phyloP scores from a whole-genome alignment of 1,140 invertebrate genomes.

The Spodoptera frugiperda region DNA sequence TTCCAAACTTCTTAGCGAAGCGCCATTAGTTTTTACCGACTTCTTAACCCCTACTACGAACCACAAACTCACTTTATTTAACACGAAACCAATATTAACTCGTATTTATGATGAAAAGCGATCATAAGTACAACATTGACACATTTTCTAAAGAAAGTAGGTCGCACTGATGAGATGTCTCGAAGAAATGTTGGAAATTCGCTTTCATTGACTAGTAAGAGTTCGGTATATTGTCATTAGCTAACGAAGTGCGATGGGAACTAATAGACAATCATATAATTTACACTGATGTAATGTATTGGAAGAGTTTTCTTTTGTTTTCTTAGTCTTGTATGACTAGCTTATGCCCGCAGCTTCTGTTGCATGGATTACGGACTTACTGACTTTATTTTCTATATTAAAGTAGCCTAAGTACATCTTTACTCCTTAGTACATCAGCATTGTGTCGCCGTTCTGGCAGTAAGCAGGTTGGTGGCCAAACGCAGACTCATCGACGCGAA shows the following conservation, averaged over 20 bases:
- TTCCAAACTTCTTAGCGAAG: slow-evolving; percentile 1
- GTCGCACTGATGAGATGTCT: slow-evolving; percentile 63
- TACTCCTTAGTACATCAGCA: too few relatives aligned
- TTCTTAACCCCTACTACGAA: background rate
- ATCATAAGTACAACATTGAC: slow-evolving; percentile 49
- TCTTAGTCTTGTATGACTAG: too few relatives aligned
- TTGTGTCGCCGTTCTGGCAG: too few relatives aligned
- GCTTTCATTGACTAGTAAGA: slow-evolving; percentile 55
- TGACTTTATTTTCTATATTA: too few relatives aligned
- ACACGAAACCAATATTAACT: slow-evolving; percentile 23
- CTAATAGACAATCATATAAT: slow-evolving; percentile 44
- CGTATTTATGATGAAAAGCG: slow-evolving; percentile 35
- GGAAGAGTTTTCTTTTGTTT: slow-evolving; percentile 37
- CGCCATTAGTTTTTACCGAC: slow-evolving; percentile 1
- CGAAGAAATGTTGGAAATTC: slow-evolving; percentile 58
- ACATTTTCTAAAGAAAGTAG: slow-evolving; percentile 74
- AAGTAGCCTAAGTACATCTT: too few relatives aligned
- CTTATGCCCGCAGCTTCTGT: too few relatives aligned
- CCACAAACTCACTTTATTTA: slow-evolving; percentile 18
- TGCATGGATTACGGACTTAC: too few relatives aligned
- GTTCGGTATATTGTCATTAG: slow-evolving; percentile 50
- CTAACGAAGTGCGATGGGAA: slow-evolving; percentile 55
- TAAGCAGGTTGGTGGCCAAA: too few relatives aligned
- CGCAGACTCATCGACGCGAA: too few relatives aligned
- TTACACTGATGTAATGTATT: slow-evolving; percentile 6